Conservation (phyloP, 2,113 vertebrate genomes). For the Carlito syrichta region DNA sequence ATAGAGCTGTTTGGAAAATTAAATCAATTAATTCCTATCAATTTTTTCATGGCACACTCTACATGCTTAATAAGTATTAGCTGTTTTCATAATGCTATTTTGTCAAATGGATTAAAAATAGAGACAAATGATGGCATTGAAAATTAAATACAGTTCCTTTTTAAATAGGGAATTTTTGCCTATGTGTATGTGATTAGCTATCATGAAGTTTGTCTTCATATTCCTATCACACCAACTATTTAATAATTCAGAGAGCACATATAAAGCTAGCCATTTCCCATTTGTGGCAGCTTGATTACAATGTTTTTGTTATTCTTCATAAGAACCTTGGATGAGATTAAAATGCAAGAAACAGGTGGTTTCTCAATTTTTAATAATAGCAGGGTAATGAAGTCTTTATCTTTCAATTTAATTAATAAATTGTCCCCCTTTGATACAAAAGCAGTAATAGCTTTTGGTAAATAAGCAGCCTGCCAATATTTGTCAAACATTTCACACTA, state of each 20-base stretch:
- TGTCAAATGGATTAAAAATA: background rate
- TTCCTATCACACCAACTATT: background rate
- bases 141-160: background rate
- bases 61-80: background rate
- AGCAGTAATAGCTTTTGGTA: conserved; percentile 20
- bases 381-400: conserved; percentile 23
- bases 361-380: conserved; percentile 39
- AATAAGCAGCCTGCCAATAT: conserved; percentile 17
- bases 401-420: conserved; percentile 47
- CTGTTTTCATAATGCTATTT: background rate
- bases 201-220: background rate
- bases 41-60: background rate
- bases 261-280: background rate
- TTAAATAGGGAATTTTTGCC: background rate
- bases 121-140: background rate
- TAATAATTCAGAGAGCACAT: background rate
- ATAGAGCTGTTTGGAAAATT: background rate
- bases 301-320: conserved; percentile 2
- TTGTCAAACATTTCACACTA: conserved; percentile 25
- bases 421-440: conserved; percentile 33
- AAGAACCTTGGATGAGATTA: background rate
- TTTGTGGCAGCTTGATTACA: background rate
- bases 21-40: background rate
- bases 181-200: background rate
- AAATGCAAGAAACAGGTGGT: conserved; percentile 15